These are phyloP conservation scores for Drosophila cyrtoloma DNA, from an alignment of 2,888 invertebrate genomes.

Conservation along the genomic window DNA sequence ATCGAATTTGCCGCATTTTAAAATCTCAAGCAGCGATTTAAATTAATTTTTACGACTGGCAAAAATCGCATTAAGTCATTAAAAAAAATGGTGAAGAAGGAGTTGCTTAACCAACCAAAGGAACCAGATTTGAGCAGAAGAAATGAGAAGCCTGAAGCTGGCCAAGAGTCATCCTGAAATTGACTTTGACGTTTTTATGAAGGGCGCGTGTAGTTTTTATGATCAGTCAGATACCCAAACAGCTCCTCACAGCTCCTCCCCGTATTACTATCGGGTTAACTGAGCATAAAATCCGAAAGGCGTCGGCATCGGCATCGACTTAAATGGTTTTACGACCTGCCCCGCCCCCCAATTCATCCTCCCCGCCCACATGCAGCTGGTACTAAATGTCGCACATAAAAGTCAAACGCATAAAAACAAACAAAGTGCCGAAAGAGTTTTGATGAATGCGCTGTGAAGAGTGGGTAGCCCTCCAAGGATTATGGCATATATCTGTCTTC, in stretches of 20 bases:
- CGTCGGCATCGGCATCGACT: slow-evolving; percentile 57
- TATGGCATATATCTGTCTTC: slow-evolving; percentile 42
- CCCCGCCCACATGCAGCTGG: slow-evolving; percentile 25
- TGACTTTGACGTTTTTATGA: slow-evolving; percentile 69
- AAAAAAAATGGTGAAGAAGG: slow-evolving; percentile 38
- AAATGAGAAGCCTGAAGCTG: background rate
- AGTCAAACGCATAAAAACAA: slow-evolving; percentile 64
- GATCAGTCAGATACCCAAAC: slow-evolving; percentile 42
- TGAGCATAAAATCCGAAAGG: slow-evolving; percentile 75
- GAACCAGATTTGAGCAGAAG: background rate
- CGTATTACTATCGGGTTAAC: slow-evolving; percentile 63
- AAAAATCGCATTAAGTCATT: slow-evolving; percentile 58
- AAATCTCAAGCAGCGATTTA: slow-evolving; percentile 56
- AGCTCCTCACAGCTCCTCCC: background rate
- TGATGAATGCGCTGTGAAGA: slow-evolving; percentile 66
- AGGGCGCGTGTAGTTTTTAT: slow-evolving; percentile 78
- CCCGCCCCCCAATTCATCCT: background rate
- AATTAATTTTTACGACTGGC: slow-evolving; percentile 69
- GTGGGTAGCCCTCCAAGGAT: slow-evolving; percentile 34
- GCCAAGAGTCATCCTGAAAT: slow-evolving; percentile 52
- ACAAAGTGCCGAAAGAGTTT: slow-evolving; percentile 71
- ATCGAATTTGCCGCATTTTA: background rate
- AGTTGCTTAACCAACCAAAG: background rate
- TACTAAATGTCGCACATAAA: slow-evolving; percentile 71
- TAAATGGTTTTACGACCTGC: slow-evolving; percentile 72